Conservation (phyloP, 2,797 vertebrate species). For the Anguilla anguilla region DNA sequence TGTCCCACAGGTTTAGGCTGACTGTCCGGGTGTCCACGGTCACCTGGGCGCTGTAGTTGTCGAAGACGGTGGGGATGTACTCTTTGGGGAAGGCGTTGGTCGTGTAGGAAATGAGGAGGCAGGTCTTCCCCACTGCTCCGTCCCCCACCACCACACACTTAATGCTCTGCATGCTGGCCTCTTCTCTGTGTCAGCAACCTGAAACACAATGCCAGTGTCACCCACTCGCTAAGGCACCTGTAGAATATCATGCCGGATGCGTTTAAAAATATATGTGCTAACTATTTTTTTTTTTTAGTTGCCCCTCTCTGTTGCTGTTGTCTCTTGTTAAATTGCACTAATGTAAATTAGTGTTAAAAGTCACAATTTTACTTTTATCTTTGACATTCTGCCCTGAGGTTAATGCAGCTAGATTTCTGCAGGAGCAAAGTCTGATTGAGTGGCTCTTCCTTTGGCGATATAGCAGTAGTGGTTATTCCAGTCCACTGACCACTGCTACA, state of each 20-base stretch:
- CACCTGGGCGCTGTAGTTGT: constrained; percentile 85
- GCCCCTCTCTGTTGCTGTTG: neutral
- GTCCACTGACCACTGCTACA: neutral
- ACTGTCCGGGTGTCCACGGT: constrained; percentile 76
- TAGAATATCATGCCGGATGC: neutral
- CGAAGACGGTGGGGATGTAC: constrained; percentile 86
- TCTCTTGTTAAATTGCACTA: neutral
- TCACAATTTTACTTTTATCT: neutral
- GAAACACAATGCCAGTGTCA: constrained; percentile 37
- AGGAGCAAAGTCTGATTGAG: neutral
- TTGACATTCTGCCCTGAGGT: neutral
- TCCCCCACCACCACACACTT: constrained; percentile 86
- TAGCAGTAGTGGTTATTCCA: neutral
- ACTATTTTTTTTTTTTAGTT: neutral
- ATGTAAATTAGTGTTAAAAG: neutral
- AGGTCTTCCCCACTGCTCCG: constrained; percentile 84
- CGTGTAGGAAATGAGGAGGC: constrained; percentile 85
- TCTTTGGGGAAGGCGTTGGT: constrained; percentile 85
- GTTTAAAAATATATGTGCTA: neutral
- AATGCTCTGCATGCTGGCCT: constrained; percentile 78
- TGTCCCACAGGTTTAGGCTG: constrained; percentile 81
- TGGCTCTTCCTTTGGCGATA: neutral
- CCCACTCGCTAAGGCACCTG: neutral
- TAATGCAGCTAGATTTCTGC: neutral
- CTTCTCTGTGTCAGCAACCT: constrained; percentile 55